Base-by-base conservation (phyloP, 2,797 vertebrate genomes). In the Carapus acus region DNA sequence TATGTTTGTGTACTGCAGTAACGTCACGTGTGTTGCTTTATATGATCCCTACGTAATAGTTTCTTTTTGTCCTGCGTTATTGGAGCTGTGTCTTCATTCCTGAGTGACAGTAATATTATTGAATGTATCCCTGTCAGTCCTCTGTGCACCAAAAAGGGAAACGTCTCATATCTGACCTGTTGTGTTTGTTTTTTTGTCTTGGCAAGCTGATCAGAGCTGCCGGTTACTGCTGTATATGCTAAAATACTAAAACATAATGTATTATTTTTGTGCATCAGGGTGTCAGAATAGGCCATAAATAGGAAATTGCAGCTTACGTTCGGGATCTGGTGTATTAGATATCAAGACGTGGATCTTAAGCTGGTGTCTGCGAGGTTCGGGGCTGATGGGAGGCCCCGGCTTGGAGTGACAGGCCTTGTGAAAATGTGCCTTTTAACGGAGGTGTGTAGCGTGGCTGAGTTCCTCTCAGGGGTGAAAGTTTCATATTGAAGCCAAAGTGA, bases 111-210 rank as follows among this genome's bases (percentile, higher is more conserved):
- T n/a, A n/a, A n/a, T n/a, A n/a, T n/a, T n/a, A n/a, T n/a, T n/a
- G n/a, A 45, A 46, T 21, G 19, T 47, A 12, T 15, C 3, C 22
- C 15, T 48, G 11, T n/a, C 27, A 2, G 6, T 53, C 9, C 48
- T 52, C 38, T 20, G 4, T 31, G 29, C 17, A 52, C 27, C 11
- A 34, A 23, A 68, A 57, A 49, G 37, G 63, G 43, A 79, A 43
- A n/a, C 2, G 2, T 45, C 60, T 46, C 36, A 2, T 24, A 31
- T 47, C 22, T 61, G 14, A 69, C 39, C 37, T 60, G 29, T 17
- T 3, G n/a, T n/a, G n/a, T n/a, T n/a, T n/a, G n/a, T n/a, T n/a
- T n/a, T n/a, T n/a, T n/a, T n/a, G n/a, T 20, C 21, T 15, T 17
- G n/a, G 23, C 31, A 33, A 13, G 58, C 31, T 40, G 22, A 41